Percentiles rank a stretch among this genome's conserved stretches.
These are phyloP conservation scores for Agriotes lineatus DNA, from an alignment of 2,888 invertebrate species.

Conservation along the genomic window DNA sequence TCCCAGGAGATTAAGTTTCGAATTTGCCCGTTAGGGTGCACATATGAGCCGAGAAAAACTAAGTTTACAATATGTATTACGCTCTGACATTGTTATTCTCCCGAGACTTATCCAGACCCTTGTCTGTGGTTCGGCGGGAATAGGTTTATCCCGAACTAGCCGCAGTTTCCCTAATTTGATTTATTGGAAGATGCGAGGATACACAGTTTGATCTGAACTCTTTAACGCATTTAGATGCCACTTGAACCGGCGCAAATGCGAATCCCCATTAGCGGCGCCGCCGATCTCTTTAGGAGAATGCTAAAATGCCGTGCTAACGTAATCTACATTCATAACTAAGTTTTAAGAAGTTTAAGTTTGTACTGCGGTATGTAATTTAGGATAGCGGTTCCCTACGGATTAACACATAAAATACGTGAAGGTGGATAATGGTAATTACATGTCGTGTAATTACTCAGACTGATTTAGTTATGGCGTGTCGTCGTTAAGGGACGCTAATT, in stretches of 20 bases:
- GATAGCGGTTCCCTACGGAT: too few relatives aligned
- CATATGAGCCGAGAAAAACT: constrained; percentile 31
- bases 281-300: background rate
- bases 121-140: constrained; percentile 44
- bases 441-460: too few relatives aligned
- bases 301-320: too few relatives aligned
- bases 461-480: too few relatives aligned
- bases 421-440: too few relatives aligned
- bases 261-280: background rate
- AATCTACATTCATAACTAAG: too few relatives aligned
- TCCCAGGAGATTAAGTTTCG: background rate
- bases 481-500: too few relatives aligned
- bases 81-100: constrained; percentile 42
- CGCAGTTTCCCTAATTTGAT: constrained; percentile 45
- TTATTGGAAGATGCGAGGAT: constrained; percentile 40
- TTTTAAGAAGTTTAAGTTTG: too few relatives aligned
- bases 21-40: background rate
- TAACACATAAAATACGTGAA: too few relatives aligned
- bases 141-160: constrained; percentile 43
- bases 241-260: constrained; percentile 21
- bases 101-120: constrained; percentile 44
- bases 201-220: constrained; percentile 37
- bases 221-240: constrained; percentile 37
- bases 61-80: constrained; percentile 47
- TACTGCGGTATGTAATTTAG: too few relatives aligned